These are phyloP conservation scores for Aptenodytes patagonicus DNA, from an alignment of 2,113 vertebrate species.

Conservation along the genomic window DNA sequence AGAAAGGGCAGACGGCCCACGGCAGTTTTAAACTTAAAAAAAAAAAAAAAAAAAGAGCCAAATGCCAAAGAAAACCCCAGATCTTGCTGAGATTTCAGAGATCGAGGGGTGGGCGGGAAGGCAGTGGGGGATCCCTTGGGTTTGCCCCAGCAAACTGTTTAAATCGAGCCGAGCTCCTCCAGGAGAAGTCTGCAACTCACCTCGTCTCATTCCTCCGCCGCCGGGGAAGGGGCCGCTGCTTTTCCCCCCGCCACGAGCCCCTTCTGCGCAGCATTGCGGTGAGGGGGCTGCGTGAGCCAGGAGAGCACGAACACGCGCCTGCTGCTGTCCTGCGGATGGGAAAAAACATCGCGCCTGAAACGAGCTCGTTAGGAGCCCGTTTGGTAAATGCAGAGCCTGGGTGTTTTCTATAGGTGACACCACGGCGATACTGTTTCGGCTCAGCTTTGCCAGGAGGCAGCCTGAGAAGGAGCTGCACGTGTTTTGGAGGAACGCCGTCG, in stretches of 20 bases:
- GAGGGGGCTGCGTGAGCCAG: neutral
- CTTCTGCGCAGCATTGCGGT: rapidly evolving
- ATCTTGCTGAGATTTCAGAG: neutral
- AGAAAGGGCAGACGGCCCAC: neutral
- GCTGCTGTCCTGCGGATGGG: neutral
- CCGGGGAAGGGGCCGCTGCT: neutral
- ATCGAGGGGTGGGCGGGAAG: neutral
- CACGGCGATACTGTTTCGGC: rapidly evolving
- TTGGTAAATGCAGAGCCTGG: rapidly evolving
- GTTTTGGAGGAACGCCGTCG: rapidly evolving
- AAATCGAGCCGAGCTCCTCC: neutral
- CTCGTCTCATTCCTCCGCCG: neutral
- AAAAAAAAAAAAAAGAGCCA: neutral
- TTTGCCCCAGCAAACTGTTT: neutral
- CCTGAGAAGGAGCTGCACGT: rapidly evolving
- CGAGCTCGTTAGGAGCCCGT: rapidly evolving
- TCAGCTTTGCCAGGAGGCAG: neutral
- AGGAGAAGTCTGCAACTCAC: neutral
- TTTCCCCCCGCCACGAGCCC: neutral
- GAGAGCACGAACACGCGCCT: rapidly evolving
- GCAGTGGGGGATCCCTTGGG: neutral
- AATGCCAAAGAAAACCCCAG: conserved; percentile 14
- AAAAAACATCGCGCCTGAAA: neutral
- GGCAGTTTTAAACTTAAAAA: neutral
- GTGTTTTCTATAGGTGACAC: neutral